Evolutionary conservation across 2,113 vertebrate genomes (phyloP), one percentile per base, ranked within the genome.

Genomic region (Apaloderma vittatum): DNA sequence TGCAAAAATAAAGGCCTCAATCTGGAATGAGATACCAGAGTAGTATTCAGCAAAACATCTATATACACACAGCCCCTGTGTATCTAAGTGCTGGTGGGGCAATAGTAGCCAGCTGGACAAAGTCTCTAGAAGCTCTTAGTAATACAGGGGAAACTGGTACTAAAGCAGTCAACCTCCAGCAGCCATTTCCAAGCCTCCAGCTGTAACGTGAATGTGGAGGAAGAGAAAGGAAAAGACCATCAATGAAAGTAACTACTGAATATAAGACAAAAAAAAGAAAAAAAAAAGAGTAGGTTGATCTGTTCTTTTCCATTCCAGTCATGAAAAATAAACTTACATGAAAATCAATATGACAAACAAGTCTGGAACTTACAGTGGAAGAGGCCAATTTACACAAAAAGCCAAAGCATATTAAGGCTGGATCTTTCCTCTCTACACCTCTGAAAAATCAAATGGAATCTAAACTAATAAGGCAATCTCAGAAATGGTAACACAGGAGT

Each of bases 201-300:
- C 43, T 36, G 15, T 6, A 54, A 46, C 0, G 4, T 12, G 19
- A 75, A 48, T 15, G 22, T 16, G 5, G 9, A 11, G 24, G 9
- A 86, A 34, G 15, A 93, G 2, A 91, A 67, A 34, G n/a, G 37
- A 40, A 59, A 12, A 54, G 9, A 40, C 6, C 29, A 58, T 34
- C 77, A 70, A 4, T 16, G 7, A 61, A 87, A 70, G 18, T 5
- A 68, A 68, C 8, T 26, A 32, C 2, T 40, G 27, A 49, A 46
- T 13, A 16, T 15, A 34, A 70, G 15, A 59, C 3, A 6, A 6
- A 45, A 84, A 26, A 61, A 21, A 21, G 40, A 40, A 40, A 40
- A 40, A 40, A 34, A 55, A 70, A 51, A 45, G 49, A 43, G 40
- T 32, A 49, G n/a, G 14, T 3, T 30, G 20, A n/a, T 46, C 11